Percentiles rank a stretch among this genome's conserved stretches.
phyloP scores from a whole-genome alignment of 2,113 vertebrate species.

The Carlito syrichta region DNA sequence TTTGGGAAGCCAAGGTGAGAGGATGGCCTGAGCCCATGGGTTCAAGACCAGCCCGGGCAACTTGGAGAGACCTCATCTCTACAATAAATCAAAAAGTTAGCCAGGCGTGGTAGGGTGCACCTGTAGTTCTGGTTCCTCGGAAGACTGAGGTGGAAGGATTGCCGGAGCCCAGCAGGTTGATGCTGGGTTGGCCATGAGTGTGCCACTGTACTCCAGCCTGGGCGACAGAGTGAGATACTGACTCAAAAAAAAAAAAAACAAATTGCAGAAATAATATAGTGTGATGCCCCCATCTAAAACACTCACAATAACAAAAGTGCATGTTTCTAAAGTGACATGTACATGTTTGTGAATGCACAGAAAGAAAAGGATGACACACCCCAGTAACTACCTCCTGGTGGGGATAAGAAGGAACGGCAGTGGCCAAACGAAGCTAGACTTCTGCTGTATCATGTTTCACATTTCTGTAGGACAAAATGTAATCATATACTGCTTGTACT shows the following conservation, averaged over 20 bases:
- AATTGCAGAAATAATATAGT: neutral
- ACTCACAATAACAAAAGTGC: neutral
- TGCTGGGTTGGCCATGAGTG: neutral
- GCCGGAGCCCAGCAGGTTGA: neutral
- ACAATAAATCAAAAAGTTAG: neutral
- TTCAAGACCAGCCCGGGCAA: neutral
- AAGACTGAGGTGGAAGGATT: neutral
- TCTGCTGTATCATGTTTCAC: neutral
- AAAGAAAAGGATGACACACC: neutral
- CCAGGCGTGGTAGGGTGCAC: too few relatives aligned
- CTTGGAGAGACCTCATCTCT: neutral
- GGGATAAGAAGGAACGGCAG: neutral
- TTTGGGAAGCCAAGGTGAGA: neutral
- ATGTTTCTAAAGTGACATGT: neutral
- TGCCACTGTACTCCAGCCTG: neutral
- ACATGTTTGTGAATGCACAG: neutral
- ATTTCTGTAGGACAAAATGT: conserved; percentile 1
- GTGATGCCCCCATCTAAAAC: neutral
- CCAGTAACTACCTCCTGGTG: neutral
- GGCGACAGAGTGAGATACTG: neutral
- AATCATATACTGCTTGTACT: neutral
- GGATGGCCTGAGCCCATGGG: neutral
- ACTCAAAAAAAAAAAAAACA: neutral
- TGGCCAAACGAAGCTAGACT: neutral
- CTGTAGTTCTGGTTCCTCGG: neutral